phyloP scores from a whole-genome alignment of 2,113 vertebrate species.

The Laticauda colubrina region DNA sequence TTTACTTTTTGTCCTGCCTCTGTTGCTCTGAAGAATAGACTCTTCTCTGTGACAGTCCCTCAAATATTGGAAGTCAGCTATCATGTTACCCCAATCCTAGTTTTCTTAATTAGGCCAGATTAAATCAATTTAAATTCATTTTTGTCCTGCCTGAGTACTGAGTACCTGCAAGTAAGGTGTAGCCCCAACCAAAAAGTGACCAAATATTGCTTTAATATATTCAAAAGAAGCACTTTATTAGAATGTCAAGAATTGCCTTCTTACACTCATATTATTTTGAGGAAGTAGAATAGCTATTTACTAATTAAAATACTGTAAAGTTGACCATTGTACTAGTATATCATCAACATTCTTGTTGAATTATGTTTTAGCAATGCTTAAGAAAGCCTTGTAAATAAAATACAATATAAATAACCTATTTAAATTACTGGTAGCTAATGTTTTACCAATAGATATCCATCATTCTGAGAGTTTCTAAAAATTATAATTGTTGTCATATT shows the following conservation, averaged over 20 bases:
- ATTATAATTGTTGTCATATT: background rate
- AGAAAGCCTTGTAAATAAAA: background rate
- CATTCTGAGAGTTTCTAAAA: background rate
- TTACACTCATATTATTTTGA: fast-evolving
- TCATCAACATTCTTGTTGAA: background rate
- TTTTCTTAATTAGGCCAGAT: background rate
- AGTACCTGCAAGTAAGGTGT: background rate
- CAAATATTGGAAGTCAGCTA: background rate
- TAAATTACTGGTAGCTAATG: background rate
- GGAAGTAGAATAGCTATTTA: background rate
- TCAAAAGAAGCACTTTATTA: background rate
- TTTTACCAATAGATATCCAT: background rate
- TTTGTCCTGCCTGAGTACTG: background rate
- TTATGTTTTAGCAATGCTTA: background rate
- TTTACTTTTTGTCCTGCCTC: background rate
- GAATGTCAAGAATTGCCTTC: background rate
- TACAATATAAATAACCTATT: background rate
- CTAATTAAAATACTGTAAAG: background rate
- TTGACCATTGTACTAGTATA: background rate
- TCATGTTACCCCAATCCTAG: background rate
- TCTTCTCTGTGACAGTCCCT: background rate
- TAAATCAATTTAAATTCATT: background rate
- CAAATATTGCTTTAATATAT: background rate
- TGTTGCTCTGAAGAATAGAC: background rate
- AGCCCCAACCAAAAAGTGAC: background rate